Conservation (phyloP, 2,113 vertebrate genomes). For the Rhabdomys dilectus region DNA sequence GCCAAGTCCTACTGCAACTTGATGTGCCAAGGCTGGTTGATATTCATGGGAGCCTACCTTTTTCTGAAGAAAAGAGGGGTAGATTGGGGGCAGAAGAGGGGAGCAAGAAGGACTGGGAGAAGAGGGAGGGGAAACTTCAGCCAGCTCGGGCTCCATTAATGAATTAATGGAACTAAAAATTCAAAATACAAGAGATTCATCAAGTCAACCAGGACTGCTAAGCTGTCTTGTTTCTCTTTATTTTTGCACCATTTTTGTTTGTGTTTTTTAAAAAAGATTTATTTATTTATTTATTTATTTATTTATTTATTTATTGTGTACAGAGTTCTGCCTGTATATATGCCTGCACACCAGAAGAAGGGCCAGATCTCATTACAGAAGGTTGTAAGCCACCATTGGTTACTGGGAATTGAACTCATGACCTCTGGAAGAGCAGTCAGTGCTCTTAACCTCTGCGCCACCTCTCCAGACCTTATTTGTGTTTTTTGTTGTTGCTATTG, state of each 20-base stretch:
- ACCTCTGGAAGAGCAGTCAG: no score
- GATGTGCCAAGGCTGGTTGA: neutral
- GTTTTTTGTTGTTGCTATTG: neutral
- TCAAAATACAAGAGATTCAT: constrained; percentile 29
- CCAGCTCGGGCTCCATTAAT: neutral
- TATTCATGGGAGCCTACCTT: neutral
- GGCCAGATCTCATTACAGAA: no score
- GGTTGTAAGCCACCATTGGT: no score
- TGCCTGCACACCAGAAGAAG: no score
- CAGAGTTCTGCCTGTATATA: no score
- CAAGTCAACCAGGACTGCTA: neutral
- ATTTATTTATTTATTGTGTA: no score
- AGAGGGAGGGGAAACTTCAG: neutral
- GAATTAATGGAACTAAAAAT: neutral
- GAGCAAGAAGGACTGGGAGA: neutral
- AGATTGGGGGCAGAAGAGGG: neutral
- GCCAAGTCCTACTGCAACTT: neutral
- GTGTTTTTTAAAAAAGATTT: neutral
- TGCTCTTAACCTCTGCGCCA: no score
- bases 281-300: no score
- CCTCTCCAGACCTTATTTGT: neutral
- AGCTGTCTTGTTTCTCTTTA: neutral
- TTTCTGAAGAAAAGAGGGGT: neutral
- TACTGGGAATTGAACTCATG: no score
- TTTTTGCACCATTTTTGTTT: no score